A percentile compares a stretch with the other conserved stretches of the same genome.
These are phyloP conservation scores for Danio jaintianensis DNA, from an alignment of 2,797 vertebrate species.

Conservation along the genomic window DNA sequence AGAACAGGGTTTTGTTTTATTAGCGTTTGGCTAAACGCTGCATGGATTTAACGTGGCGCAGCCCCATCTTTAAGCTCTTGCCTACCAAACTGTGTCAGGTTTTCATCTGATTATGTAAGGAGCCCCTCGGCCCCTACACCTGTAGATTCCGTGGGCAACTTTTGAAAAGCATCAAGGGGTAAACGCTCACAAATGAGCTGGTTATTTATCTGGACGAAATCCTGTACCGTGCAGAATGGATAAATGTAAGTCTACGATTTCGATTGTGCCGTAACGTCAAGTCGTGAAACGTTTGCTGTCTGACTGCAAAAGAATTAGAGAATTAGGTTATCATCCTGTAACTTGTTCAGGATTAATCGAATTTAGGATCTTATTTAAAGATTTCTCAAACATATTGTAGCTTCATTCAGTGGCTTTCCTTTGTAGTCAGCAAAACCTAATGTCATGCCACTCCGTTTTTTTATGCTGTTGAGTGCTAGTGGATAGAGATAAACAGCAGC, in stretches of 20 bases:
- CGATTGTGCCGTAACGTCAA: neutral
- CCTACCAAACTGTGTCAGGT: constrained; percentile 21
- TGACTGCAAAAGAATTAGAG: neutral
- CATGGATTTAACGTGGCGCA: constrained; percentile 35
- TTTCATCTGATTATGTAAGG: constrained; percentile 36
- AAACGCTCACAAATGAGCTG: neutral
- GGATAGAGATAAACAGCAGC: constrained; percentile 8
- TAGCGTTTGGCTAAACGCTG: neutral
- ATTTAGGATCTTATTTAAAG: neutral
- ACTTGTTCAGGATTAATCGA: neutral
- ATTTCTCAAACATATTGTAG: neutral
- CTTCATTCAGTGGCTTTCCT: neutral
- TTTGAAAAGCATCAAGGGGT: neutral
- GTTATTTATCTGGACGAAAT: neutral
- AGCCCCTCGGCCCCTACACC: constrained; percentile 7
- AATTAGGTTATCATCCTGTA: neutral
- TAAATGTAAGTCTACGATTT: neutral
- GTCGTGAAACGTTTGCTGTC: neutral
- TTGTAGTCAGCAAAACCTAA: constrained; percentile 3
- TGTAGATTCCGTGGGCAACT: constrained; percentile 29
- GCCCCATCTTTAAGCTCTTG: constrained; percentile 22
- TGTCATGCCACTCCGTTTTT: neutral
- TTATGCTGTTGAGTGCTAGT: neutral
- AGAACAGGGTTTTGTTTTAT: neutral
- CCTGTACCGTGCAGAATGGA: constrained; percentile 16